phyloP scores from a whole-genome alignment of 2,888 invertebrate genomes.

The Hyppa rectilinea region DNA sequence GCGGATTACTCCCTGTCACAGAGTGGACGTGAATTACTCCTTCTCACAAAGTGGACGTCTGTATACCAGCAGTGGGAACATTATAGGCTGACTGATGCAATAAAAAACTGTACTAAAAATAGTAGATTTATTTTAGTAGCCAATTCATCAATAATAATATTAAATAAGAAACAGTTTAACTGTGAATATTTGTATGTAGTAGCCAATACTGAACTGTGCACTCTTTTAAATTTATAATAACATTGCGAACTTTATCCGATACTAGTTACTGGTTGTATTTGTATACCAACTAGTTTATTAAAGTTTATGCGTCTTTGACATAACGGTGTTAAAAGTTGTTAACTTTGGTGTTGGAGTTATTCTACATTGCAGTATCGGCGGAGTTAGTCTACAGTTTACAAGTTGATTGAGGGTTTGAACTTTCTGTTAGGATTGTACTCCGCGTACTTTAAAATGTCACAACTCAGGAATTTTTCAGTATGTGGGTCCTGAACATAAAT shows the following conservation, averaged over 20 bases:
- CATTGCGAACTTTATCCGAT: background rate
- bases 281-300: slow-evolving; percentile 23
- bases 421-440: background rate
- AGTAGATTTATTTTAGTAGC: too few relatives aligned
- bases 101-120: too few relatives aligned
- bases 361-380: background rate
- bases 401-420: background rate
- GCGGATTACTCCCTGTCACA: too few relatives aligned
- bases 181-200: too few relatives aligned
- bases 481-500: too few relatives aligned
- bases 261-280: slow-evolving; percentile 13
- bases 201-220: background rate
- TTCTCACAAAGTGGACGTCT: too few relatives aligned
- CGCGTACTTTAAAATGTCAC: background rate
- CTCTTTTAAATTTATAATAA: background rate
- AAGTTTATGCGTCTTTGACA: slow-evolving; percentile 13
- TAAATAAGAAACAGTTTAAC: too few relatives aligned
- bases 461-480: background rate
- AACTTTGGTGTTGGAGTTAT: background rate
- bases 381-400: slow-evolving; percentile 1
- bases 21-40: too few relatives aligned
- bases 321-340: slow-evolving; percentile 7
- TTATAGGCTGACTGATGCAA: too few relatives aligned
- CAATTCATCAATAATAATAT: too few relatives aligned
- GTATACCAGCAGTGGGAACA: too few relatives aligned